Percentiles rank a stretch among this genome's conserved stretches.
Evolutionary conservation across 2,888 invertebrate species (phyloP).

Genomic region (Dasysyrphus tricinctus): DNA sequence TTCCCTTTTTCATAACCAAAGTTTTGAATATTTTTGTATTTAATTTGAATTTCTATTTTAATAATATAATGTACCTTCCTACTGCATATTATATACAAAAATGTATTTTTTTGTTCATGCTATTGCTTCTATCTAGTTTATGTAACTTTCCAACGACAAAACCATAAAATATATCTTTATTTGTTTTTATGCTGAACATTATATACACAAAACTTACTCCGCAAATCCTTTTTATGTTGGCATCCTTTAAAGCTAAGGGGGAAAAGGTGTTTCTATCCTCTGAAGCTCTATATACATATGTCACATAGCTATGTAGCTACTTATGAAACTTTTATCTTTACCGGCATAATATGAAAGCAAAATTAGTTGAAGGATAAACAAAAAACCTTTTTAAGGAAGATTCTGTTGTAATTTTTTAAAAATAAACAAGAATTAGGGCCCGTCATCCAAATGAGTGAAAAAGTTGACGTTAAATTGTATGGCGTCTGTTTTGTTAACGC

Average conservation of each 20-base stretch:
- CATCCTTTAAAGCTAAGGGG: not conserved
- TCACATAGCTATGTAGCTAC: not conserved
- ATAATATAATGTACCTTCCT: not conserved
- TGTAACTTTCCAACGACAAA: not conserved
- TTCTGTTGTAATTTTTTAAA: slow-evolving; percentile 1
- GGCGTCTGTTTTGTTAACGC: too few relatives aligned
- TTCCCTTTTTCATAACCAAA: not conserved
- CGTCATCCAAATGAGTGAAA: too few relatives aligned
- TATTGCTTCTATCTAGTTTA: not conserved
- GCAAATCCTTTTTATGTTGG: slow-evolving; percentile 21
- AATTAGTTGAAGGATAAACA: slow-evolving; percentile 9
- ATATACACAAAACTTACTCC: slow-evolving; percentile 1
- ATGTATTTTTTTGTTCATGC: too few relatives aligned
- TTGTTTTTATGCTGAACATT: not conserved
- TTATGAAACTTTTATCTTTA: slow-evolving; percentile 8
- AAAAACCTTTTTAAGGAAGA: slow-evolving; percentile 20
- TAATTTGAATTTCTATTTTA: not conserved
- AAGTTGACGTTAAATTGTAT: too few relatives aligned
- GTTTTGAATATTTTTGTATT: not conserved
- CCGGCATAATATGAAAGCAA: not conserved
- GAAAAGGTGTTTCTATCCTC: not conserved
- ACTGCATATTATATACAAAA: too few relatives aligned
- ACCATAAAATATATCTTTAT: not conserved
- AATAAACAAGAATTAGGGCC: not conserved
- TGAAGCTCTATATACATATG: not conserved